Base-by-base conservation (phyloP, 2,888 invertebrate genomes). In the Nephrocerus scutellatus region DNA sequence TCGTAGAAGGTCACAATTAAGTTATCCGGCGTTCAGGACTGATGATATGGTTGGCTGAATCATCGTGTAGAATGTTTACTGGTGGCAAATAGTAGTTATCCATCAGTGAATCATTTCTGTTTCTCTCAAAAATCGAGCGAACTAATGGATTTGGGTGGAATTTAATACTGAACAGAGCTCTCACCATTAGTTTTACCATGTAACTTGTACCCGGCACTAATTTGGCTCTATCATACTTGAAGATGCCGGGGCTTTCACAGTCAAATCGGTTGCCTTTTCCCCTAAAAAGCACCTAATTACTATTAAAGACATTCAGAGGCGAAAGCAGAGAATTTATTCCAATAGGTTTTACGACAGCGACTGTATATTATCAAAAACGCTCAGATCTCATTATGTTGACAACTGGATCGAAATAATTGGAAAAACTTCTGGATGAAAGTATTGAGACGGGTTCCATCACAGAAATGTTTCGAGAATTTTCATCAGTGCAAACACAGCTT, bases 401-500 rank as follows among this genome's bases (percentile, higher is more conserved):
- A 1, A 96, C 96, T 4, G 97, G 97, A 1, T 93, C 95, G 0
- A 87, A 85, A 50, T 95, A 95, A 62, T 70, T 96, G 23, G 96
- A 97, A 62, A 82, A 91, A 58, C 72, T 96, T 19, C 72, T 96
- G 4, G 91, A 91, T 21, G 95, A 97, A 28, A 97, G 97, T 4
- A 84, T 98, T 50, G 97, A 98, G 70, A 98, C 97, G 1, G 97
- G 97, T 0, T 93, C 95, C 0, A 95, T 98, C 25, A 98, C 97
- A 1, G 97, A 98, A 72, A 80, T 98, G 56, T 97, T 98, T 72
- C 97, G 97, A 9, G 97, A 98, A 68, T 98, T 97, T 63, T 75
- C 97, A 46, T 93, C 95, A 2, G 97, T 97, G 16, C 98, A 98
- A 70, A 92, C 96, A 4, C 97, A 98, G 60, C 57, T 98, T 4